A percentile compares a stretch with the other conserved stretches of the same genome.
These are phyloP conservation scores for Chondrilla cf. caribensis DNA, from an alignment of 37 sponge, comb jelly and placozoan genomes.

Conservation along the genomic window DNA sequence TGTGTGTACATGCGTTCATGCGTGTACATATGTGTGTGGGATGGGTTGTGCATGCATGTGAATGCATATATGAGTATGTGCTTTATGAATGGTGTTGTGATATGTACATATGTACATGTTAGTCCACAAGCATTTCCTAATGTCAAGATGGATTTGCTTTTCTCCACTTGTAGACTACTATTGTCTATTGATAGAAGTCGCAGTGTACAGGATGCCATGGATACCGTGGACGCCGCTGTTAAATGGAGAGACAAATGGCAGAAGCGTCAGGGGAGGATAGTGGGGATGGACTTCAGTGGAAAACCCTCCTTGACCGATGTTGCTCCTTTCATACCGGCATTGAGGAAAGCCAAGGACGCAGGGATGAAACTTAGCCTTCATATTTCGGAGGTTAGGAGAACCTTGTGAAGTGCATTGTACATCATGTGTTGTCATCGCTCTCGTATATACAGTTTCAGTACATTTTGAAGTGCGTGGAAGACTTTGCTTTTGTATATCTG, in stretches of 20 bases:
- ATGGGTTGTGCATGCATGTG: background rate
- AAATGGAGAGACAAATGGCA: slow-evolving; percentile 20
- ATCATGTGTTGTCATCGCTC: no score
- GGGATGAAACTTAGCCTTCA: slow-evolving; percentile 69
- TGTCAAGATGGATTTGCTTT: no score
- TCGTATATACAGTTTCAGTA: no score
- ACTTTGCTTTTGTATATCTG: no score
- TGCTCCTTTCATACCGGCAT: slow-evolving; percentile 39
- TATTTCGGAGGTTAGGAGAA: slow-evolving; percentile 53
- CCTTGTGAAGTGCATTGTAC: background rate
- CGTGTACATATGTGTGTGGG: no score
- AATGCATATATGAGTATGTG: background rate
- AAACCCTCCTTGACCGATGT: slow-evolving; percentile 63
- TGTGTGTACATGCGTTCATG: no score
- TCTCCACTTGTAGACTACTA: slow-evolving; percentile 58
- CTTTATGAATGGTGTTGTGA: background rate
- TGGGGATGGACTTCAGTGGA: slow-evolving; percentile 87
- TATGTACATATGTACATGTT: no score
- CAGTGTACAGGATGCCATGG: slow-evolving; percentile 48
- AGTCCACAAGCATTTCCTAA: no score
- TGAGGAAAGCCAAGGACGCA: slow-evolving; percentile 50
- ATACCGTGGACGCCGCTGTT: slow-evolving; percentile 61
- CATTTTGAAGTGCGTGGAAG: no score
- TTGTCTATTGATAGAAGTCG: slow-evolving; percentile 78
- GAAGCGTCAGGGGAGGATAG: slow-evolving; percentile 33